Percentiles rank a stretch among this genome's conserved stretches.
phyloP scores from a whole-genome alignment of 2,113 vertebrate genomes.

The Choloepus hoffmanni region DNA sequence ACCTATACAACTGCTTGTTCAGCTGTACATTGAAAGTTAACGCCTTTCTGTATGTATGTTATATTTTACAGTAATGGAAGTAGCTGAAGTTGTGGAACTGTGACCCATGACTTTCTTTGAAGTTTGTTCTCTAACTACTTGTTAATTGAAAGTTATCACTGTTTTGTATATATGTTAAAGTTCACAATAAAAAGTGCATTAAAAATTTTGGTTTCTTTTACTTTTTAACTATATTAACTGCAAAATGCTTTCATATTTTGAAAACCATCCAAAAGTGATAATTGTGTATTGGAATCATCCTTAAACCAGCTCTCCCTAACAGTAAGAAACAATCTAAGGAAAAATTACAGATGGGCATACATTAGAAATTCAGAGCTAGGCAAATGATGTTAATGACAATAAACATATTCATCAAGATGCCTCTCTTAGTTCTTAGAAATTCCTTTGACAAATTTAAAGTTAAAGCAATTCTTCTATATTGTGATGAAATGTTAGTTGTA shows the following conservation, averaged over 20 bases:
- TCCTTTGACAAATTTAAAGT: not conserved
- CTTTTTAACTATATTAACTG: not conserved
- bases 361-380: not conserved
- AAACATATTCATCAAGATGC: not conserved
- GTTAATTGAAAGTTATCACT: too few species aligned
- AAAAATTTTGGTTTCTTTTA: not conserved
- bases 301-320: not conserved
- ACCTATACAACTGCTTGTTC: too few species aligned
- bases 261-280: not conserved
- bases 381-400: not conserved
- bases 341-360: not conserved
- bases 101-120: too few species aligned
- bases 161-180: too few species aligned
- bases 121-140: too few species aligned
- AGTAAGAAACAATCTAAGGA: not conserved
- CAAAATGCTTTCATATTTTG: not conserved
- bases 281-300: not conserved
- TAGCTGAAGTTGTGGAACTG: too few species aligned
- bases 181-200: too few species aligned
- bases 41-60: too few species aligned
- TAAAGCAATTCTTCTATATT: not conserved
- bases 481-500: not conserved
- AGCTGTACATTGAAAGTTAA: too few species aligned
- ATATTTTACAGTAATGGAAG: too few species aligned
- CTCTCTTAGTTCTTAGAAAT: not conserved